A percentile compares a stretch with the other conserved stretches of the same genome.
Evolutionary conservation across 2,888 invertebrate genomes (phyloP).

Genomic region (Stenodera caucasica): DNA sequence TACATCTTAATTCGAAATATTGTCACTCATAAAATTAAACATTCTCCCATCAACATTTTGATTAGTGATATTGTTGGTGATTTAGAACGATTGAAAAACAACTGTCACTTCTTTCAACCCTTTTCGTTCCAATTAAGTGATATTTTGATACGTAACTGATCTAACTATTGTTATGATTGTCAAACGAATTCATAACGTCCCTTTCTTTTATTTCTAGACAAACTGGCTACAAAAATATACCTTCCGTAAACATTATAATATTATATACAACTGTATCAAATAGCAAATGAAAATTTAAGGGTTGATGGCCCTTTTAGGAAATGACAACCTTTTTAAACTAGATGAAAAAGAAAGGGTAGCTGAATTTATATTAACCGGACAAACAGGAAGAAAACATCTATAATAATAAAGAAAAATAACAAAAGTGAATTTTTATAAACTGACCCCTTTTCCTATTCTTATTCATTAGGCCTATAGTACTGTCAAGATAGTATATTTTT

Average conservation of each 20-base stretch:
- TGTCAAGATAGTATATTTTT: slow-evolving; percentile 5
- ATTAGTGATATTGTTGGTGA: background rate
- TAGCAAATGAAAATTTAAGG: slow-evolving; percentile 3
- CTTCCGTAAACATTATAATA: background rate
- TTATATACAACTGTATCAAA: background rate
- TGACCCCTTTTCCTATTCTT: slow-evolving; percentile 1
- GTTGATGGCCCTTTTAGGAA: slow-evolving; percentile 6
- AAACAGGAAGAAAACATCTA: slow-evolving; percentile 8
- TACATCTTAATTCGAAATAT: background rate
- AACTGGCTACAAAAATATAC: background rate
- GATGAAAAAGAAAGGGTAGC: background rate
- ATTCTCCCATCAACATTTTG: background rate
- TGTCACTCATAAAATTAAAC: background rate
- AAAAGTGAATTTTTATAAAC: background rate
- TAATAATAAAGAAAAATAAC: background rate
- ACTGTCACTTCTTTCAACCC: slow-evolving; percentile 5
- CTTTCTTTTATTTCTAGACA: background rate
- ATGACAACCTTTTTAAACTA: background rate
- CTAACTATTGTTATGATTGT: slow-evolving; percentile 8
- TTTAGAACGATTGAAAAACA: background rate
- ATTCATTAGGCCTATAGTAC: slow-evolving; percentile 4
- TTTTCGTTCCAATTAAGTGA: slow-evolving; percentile 8
- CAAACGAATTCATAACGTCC: slow-evolving; percentile 12
- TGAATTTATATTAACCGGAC: background rate
- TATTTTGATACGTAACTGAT: slow-evolving; percentile 7